phyloP scores from a whole-genome alignment of 2,888 invertebrate species.

The Erannis defoliaria region DNA sequence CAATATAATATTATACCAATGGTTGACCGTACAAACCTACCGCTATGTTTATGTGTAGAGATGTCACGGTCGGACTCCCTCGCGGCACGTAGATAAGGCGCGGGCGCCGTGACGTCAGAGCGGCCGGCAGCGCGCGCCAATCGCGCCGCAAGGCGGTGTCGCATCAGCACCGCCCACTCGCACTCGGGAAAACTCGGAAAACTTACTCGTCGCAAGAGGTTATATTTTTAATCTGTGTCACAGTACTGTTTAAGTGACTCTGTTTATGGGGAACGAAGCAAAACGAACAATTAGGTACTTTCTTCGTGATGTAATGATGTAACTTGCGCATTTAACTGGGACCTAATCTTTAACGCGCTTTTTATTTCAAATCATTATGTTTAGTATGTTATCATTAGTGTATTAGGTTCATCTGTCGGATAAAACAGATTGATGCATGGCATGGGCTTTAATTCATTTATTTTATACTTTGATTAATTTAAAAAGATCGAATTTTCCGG shows the following conservation, averaged over 20 bases:
- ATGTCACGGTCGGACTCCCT: slow-evolving; percentile 54
- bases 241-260: not conserved
- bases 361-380: too few relatives aligned
- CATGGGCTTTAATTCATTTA: too few relatives aligned
- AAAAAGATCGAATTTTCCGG: too few relatives aligned
- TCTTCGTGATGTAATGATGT: too few relatives aligned
- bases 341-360: not conserved
- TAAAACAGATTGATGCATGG: too few relatives aligned
- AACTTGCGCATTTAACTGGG: not conserved
- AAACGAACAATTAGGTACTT: not conserved
- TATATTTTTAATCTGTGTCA: not conserved
- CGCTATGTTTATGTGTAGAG: slow-evolving; percentile 44
- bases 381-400: too few relatives aligned
- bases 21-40: slow-evolving; percentile 24
- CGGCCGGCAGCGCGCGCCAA: slow-evolving; percentile 74
- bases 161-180: slow-evolving; percentile 76
- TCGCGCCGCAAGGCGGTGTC: slow-evolving; percentile 68
- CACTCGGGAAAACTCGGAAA: slow-evolving; percentile 54
- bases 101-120: slow-evolving; percentile 79
- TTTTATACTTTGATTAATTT: too few relatives aligned
- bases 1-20: not conserved
- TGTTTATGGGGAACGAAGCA: not conserved
- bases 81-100: slow-evolving; percentile 66
- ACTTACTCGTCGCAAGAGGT: not conserved
- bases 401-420: too few relatives aligned